Percentiles rank a stretch among this genome's conserved stretches.
These are phyloP conservation scores for Oligia fasciuncula DNA, from an alignment of 2,888 invertebrate species.

Conservation along the genomic window DNA sequence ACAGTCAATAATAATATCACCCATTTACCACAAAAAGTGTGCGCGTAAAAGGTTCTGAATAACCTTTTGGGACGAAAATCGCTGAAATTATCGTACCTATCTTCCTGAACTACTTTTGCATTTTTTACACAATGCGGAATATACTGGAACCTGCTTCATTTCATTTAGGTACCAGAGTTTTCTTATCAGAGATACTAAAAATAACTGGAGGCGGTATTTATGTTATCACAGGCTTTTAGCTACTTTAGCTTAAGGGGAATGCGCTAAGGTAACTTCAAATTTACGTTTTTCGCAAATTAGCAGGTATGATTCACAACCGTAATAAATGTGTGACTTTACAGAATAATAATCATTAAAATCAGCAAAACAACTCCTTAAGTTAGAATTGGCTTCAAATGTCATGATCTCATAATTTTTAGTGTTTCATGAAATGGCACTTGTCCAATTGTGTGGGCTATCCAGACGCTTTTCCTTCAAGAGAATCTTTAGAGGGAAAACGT, in stretches of 20 bases:
- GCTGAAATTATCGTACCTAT: neutral
- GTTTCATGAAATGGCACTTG: neutral
- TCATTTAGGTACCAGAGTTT: neutral
- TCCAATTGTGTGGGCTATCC: neutral
- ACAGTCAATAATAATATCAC: neutral
- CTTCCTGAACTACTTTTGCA: neutral
- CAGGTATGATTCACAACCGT: too few species aligned
- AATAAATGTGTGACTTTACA: too few species aligned
- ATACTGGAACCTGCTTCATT: neutral
- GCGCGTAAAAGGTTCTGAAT: neutral
- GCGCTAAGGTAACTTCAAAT: too few species aligned
- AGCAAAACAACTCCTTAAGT: too few species aligned
- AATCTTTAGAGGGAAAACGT: neutral
- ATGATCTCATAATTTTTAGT: neutral
- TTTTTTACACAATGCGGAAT: neutral
- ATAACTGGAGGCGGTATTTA: neutral
- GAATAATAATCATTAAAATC: too few species aligned
- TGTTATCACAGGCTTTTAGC: neutral
- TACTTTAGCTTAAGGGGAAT: too few species aligned
- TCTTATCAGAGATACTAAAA: neutral
- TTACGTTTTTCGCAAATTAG: too few species aligned
- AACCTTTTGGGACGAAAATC: constrained; percentile 8
- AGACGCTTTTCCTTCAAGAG: neutral
- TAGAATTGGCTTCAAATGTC: neutral
- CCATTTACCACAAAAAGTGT: neutral